Evolutionary conservation across 2,888 invertebrate genomes (phyloP), one percentile per base, ranked within the genome.

Genomic region (Melipona bicolor): DNA sequence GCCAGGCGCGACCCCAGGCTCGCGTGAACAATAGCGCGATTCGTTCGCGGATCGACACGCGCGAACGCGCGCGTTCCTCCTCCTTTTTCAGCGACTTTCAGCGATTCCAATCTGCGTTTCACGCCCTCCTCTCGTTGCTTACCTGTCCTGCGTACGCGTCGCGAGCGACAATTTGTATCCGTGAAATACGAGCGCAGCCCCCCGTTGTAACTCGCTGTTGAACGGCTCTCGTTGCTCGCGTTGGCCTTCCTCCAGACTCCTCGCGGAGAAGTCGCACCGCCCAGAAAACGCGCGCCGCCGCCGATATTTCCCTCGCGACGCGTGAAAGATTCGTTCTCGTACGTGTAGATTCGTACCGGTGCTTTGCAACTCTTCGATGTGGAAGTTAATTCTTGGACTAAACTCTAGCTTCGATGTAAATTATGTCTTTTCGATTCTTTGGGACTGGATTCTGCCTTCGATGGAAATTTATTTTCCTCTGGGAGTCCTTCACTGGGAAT

Each of bases 141-240:
- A 77, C 77, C 82, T 83, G 77, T 81, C 67, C 79, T 43, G 54
- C 73, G 70, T 70, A 69, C 52, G 84, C 76, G 73, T 49, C 62
- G 59, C 9, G 77, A 79, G 59, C 9, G 79, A 79, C 87, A 85
- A 89, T 88, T 85, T 85, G 81, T 62, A 81, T 74, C 81, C 81
- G 87, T 89, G 88, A 88, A 88, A 88, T 88, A 88, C 87, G 89
- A 87, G 43, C 65, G 77, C 75, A 72, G 62, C 78, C 9, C 43
- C 0, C 1, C 50, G 77, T 80, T 81, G 79, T 89, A 88, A 88
- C 77, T 86, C 79, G 83, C 84, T 79, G 81, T 79, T 32, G 62
- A 65, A 75, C 65, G 59, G 75, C 79, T 81, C 83, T 88, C 87
- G 87, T 89, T 89, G 75, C 80, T 86, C 76, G 71, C 74, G 71